phyloP scores from a whole-genome alignment of 1,140 invertebrate species.

The Proctacanthus coquilletti region DNA sequence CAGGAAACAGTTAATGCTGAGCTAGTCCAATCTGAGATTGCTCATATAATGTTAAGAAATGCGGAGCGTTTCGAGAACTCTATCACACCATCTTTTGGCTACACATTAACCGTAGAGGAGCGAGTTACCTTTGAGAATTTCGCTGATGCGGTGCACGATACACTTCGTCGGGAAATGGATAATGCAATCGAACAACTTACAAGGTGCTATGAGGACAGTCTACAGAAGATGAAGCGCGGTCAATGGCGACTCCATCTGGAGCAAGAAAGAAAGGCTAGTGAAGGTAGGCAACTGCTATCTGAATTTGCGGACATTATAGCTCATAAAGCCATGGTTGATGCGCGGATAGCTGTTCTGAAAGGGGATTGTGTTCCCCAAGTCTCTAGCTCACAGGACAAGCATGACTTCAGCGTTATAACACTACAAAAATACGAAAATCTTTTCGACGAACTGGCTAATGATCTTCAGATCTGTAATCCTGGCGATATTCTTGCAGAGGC shows the following conservation, averaged over 20 bases:
- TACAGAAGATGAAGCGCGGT: conserved; percentile 30
- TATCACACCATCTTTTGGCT: conserved; percentile 33
- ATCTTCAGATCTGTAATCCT: conserved; percentile 13
- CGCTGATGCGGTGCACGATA: conserved; percentile 49
- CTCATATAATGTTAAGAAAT: conserved; percentile 48
- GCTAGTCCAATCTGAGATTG: conserved; percentile 54
- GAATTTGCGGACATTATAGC: conserved; percentile 60
- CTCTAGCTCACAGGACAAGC: neutral
- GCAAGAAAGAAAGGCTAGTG: conserved; percentile 31
- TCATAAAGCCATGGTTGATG: conserved; percentile 59
- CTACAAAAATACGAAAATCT: conserved; percentile 14
- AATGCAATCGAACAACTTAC: conserved; percentile 46
- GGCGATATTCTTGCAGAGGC: conserved; percentile 13
- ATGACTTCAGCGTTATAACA: conserved; percentile 6
- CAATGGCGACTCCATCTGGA: conserved; percentile 29
- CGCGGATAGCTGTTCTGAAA: conserved; percentile 44
- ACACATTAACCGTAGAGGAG: conserved; percentile 41
- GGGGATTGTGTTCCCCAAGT: conserved; percentile 22
- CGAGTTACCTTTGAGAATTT: conserved; percentile 48
- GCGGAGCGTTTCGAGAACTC: conserved; percentile 45
- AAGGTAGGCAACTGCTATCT: conserved; percentile 40
- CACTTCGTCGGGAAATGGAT: conserved; percentile 51
- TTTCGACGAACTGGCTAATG: conserved; percentile 11
- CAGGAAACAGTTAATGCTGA: conserved; percentile 53
- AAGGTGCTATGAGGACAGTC: conserved; percentile 42